Evolutionary conservation across 1,140 invertebrate species (phyloP).

Genomic region (Calliopsis andreniformis): DNA sequence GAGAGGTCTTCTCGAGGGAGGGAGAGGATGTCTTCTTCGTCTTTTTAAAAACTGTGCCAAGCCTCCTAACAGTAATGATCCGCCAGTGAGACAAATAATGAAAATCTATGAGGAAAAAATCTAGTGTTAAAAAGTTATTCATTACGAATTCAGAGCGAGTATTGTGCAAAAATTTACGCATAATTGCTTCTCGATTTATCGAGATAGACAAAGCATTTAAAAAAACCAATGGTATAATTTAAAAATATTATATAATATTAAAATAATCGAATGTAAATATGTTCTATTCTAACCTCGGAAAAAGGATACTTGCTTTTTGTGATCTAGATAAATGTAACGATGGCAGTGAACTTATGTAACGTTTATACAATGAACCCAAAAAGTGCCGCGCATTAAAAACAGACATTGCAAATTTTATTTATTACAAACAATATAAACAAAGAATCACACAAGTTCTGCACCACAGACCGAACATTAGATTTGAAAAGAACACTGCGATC

Average conservation of each 20-base stretch:
- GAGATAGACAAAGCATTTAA: not conserved
- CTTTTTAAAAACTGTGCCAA: conserved; percentile 79
- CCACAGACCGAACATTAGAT: conserved; percentile 26
- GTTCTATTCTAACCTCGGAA: conserved; percentile 65
- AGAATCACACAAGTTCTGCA: not conserved
- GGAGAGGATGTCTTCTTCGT: conserved; percentile 73
- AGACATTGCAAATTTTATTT: conserved; percentile 68
- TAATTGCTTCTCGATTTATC: not conserved
- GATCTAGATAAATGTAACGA: conserved; percentile 73
- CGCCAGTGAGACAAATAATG: conserved; percentile 77
- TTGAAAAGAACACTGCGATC: conserved; percentile 18
- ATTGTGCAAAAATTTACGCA: conserved; percentile 7
- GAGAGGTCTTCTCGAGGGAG: conserved; percentile 68
- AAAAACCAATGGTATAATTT: not conserved
- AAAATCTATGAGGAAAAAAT: conserved; percentile 72
- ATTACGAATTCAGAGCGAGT: not conserved
- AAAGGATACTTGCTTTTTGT: conserved; percentile 74
- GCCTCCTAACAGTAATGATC: conserved; percentile 76
- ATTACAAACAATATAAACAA: conserved; percentile 50
- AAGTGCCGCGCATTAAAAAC: conserved; percentile 68
- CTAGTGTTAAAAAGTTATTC: conserved; percentile 2
- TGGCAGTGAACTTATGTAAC: conserved; percentile 70
- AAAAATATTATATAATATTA: conserved; percentile 68
- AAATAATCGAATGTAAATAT: conserved; percentile 53
- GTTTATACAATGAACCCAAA: conserved; percentile 68